phyloP scores from a whole-genome alignment of 2,888 invertebrate species.

The Graphium colonna region DNA sequence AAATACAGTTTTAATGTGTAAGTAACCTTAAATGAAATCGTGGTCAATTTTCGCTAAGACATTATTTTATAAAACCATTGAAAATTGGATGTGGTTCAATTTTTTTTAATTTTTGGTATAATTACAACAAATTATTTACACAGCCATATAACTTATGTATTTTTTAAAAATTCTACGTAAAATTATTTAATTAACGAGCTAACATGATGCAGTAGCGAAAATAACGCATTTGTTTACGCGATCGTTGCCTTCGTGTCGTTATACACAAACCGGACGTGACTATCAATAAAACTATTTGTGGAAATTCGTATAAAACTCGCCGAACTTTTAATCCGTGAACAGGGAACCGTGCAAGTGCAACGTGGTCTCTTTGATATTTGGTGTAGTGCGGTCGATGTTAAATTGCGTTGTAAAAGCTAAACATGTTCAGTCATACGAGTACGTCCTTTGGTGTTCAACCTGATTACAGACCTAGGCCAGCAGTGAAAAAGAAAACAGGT shows the following conservation, averaged over 20 bases:
- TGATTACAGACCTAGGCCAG: conserved; percentile 39
- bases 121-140: too few relatives aligned
- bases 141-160: too few relatives aligned
- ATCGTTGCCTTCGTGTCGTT: conserved; percentile 52
- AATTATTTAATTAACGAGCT: too few relatives aligned
- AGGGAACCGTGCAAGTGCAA: conserved; percentile 18
- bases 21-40: too few relatives aligned
- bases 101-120: too few relatives aligned
- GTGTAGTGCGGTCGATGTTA: conserved; percentile 24
- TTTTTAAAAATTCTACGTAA: too few relatives aligned
- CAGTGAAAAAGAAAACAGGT: conserved; percentile 25
- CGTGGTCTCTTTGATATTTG: conserved; percentile 24
- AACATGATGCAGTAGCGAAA: conserved; percentile 60
- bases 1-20: too few relatives aligned
- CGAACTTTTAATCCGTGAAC: conserved; percentile 31
- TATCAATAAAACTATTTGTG: conserved; percentile 49
- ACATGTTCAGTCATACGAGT: conserved; percentile 62
- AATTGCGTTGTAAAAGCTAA: conserved; percentile 4
- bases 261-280: conserved; percentile 47
- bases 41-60: too few relatives aligned
- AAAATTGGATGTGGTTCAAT: too few relatives aligned
- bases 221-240: conserved; percentile 55
- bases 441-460: conserved; percentile 46
- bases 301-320: conserved; percentile 35
- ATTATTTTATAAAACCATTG: too few relatives aligned